Percentiles rank a stretch among this genome's conserved stretches.
phyloP scores from a whole-genome alignment of 2,888 invertebrate genomes.

The Thera britannica region DNA sequence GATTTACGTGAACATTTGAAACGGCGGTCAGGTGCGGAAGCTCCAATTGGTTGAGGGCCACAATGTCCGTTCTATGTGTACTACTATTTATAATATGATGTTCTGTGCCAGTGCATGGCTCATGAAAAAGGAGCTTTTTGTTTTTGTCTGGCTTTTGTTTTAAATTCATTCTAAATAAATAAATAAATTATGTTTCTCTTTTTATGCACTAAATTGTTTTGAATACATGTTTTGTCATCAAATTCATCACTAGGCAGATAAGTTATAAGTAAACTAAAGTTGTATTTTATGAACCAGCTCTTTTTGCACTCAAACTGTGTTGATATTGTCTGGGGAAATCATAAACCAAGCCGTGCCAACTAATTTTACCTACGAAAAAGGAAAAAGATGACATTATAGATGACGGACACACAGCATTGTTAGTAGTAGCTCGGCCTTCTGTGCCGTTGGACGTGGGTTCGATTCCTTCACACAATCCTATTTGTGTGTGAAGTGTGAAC shows the following conservation, averaged over 20 bases:
- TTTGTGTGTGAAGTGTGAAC: not conserved
- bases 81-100: too few relatives aligned
- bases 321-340: constrained; percentile 41
- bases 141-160: too few relatives aligned
- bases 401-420: not conserved
- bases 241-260: not conserved
- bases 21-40: too few relatives aligned
- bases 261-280: not conserved
- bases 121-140: too few relatives aligned
- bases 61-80: too few relatives aligned
- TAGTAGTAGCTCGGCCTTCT: not conserved
- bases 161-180: too few relatives aligned
- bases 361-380: constrained; percentile 39
- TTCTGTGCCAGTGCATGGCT: too few relatives aligned
- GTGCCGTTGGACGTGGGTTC: not conserved
- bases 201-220: too few relatives aligned
- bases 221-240: too few relatives aligned
- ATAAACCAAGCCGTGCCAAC: constrained; percentile 39
- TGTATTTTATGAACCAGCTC: constrained; percentile 6
- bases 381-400: constrained; percentile 24
- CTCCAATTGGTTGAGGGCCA: too few relatives aligned
- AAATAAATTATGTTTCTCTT: too few relatives aligned
- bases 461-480: not conserved
- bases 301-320: constrained; percentile 12
- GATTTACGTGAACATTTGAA: too few relatives aligned